Base-by-base conservation (phyloP, 2,888 invertebrate species). In the Thymelicus acteon region DNA sequence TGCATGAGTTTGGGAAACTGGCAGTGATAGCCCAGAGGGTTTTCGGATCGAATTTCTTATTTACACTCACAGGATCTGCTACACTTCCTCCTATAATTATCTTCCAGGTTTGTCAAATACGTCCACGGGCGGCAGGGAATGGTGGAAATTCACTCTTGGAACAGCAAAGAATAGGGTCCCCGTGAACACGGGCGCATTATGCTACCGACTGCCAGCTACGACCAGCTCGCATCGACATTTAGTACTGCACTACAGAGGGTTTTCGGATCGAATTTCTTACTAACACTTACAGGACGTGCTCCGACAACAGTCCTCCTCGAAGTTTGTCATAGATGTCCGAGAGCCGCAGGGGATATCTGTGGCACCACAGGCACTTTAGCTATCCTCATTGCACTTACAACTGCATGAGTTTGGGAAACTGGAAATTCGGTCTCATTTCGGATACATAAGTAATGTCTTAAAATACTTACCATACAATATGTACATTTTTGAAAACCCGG, bases 81-180 rank as follows among this genome's bases (percentile, higher is more conserved):
- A 5, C 31, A 31, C 2, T 31, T 3, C 31, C 31, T 31, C 3
- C 31, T 31, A 31, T 31, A 31, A 3, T 31, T 5, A 3, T 31
- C 31, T 31, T 31, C 31, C 2, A 31, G 31, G 31, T 3, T 5
- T 31, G 31, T 31, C 3, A 31, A 31, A 31, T 3, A 31, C 5
- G 31, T 31, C 3, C 31, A 31, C 5, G 31, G 31, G 31, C 31
- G 2, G 31, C 19, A 19, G 19, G 19, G 19, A 2, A 19, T 19
- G 19, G 19, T 19, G 19, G 19, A 91, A 91, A 92, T 90, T 90
- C 88, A 87, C 85, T 86, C 81, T 81, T 78, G 79, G 82, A 85
- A 86, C 89, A 85, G 87, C 88, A 92, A 93, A 92, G 93, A 93
- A 92, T 91, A 89, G 90, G 90, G 87, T 86, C 87, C 76, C 80